phyloP scores from a whole-genome alignment of 2,888 invertebrate species.

The Dolichopus griseipennis region DNA sequence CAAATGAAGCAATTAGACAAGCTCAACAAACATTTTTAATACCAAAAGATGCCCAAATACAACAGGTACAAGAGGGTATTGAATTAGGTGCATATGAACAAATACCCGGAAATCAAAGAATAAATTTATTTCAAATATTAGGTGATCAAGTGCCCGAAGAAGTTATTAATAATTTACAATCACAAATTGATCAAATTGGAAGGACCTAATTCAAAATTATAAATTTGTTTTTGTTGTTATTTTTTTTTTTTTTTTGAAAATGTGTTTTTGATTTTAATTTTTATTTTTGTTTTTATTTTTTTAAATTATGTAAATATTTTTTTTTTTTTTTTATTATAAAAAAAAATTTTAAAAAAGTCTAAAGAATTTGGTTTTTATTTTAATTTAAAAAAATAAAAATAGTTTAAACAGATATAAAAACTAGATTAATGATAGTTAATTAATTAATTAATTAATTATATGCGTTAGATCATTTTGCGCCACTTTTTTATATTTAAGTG shows the following conservation, averaged over 20 bases:
- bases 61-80: conserved; percentile 78
- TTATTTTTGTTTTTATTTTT: background rate
- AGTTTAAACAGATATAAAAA: too few species aligned
- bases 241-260: background rate
- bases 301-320: background rate
- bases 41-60: conserved; percentile 78
- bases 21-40: conserved; percentile 78
- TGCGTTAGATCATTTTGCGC: too few species aligned
- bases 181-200: conserved; percentile 77
- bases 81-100: conserved; percentile 79
- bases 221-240: background rate
- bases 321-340: too few species aligned
- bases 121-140: conserved; percentile 74
- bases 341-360: background rate
- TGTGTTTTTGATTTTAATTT: background rate
- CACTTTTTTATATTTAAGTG: too few species aligned
- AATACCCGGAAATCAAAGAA: conserved; percentile 74
- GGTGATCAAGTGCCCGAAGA: conserved; percentile 79
- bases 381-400: too few species aligned
- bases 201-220: conserved; percentile 44
- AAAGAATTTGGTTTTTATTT: background rate
- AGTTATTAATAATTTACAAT: conserved; percentile 78
- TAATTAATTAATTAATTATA: too few species aligned
- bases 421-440: too few species aligned
- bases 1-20: conserved; percentile 78